phyloP scores from a whole-genome alignment of 2,797 vertebrate species.

The Sternotherus odoratus region DNA sequence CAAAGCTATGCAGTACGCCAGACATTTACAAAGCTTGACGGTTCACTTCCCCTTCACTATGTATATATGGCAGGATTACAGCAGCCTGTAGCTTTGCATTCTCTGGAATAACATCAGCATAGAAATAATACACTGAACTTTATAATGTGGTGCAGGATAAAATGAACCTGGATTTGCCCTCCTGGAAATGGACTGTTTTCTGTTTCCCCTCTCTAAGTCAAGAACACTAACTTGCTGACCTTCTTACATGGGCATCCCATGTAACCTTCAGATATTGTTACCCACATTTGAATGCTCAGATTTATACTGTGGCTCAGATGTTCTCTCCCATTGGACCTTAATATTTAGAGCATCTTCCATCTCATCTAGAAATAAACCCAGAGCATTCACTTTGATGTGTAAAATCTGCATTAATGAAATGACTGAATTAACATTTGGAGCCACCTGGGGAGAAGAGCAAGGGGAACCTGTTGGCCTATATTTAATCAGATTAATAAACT shows the following conservation, averaged over 20 bases:
- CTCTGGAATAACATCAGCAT: neutral
- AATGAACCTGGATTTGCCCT: neutral
- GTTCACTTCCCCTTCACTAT: neutral
- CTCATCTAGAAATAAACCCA: constrained; percentile 53
- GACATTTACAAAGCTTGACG: neutral
- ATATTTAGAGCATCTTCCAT: constrained; percentile 35
- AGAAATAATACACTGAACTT: neutral
- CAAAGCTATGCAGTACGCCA: neutral
- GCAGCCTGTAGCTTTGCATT: neutral
- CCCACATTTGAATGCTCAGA: accelerated
- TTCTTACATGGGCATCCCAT: neutral
- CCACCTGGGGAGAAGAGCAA: constrained; percentile 54
- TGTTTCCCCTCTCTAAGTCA: neutral
- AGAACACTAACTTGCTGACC: accelerated
- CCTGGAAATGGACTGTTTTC: neutral
- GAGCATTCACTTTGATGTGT: constrained; percentile 72
- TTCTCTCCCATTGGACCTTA: neutral
- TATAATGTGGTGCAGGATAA: neutral
- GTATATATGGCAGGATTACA: neutral
- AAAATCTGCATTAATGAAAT: constrained; percentile 70
- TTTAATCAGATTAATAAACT: constrained; percentile 48
- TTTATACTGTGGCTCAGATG: neutral
- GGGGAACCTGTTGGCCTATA: constrained; percentile 51
- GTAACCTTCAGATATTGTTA: neutral
- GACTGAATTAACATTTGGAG: constrained; percentile 63